phyloP scores from a whole-genome alignment of 2,113 vertebrate genomes.

The Tinamus guttatus region DNA sequence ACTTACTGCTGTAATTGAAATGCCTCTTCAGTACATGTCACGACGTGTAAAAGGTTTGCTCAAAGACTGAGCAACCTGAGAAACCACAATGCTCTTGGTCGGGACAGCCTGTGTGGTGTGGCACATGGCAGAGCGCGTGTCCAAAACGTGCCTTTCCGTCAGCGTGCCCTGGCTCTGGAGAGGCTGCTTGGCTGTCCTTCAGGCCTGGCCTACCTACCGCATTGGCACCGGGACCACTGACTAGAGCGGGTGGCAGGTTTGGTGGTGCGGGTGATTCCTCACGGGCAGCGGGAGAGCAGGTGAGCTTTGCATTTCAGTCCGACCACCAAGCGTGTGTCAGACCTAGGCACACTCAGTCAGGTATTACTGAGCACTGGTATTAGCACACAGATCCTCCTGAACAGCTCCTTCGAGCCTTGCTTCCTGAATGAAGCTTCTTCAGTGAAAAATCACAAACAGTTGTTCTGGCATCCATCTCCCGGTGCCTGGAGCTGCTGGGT shows the following conservation, averaged over 20 bases:
- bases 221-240: background rate
- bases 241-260: background rate
- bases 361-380: background rate
- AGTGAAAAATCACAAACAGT: rapidly evolving
- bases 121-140: background rate
- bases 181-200: background rate
- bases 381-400: background rate
- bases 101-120: background rate
- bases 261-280: background rate
- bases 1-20: background rate
- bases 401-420: rapidly evolving
- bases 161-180: background rate
- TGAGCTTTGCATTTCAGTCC: background rate
- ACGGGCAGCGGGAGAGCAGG: background rate
- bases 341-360: rapidly evolving
- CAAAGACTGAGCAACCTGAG: background rate
- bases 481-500: background rate
- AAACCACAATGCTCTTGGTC: background rate
- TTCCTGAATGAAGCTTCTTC: rapidly evolving
- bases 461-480: background rate
- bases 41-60: background rate
- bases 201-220: rapidly evolving
- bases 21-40: background rate
- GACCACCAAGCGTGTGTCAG: background rate
- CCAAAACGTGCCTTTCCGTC: rapidly evolving